A percentile compares a stretch with the other conserved stretches of the same genome.
Conservation (phyloP, 37 sponge, comb jelly and placozoan genomes). For the Cliona cf. orientalis region DNA sequence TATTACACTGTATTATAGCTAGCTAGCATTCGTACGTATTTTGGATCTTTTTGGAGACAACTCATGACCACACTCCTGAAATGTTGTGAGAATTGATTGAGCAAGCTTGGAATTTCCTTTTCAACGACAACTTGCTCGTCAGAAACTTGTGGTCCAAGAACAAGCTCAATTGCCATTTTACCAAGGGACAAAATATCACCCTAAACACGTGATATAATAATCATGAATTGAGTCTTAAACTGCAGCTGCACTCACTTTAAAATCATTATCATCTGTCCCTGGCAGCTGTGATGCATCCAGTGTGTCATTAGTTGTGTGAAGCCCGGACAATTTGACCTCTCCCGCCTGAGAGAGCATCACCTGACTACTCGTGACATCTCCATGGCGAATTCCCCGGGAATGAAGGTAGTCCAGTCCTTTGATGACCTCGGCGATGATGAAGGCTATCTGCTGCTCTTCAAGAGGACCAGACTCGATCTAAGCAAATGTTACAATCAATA, state of each 20-base stretch:
- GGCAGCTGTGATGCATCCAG: too few species aligned
- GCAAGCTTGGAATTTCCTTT: constrained; percentile 91
- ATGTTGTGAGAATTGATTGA: constrained; percentile 82
- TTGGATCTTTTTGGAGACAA: constrained; percentile 96
- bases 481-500: too few species aligned
- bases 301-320: constrained; percentile 97
- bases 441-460: too few species aligned
- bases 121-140: constrained; percentile 97
- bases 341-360: constrained; percentile 86
- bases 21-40: constrained; percentile 72
- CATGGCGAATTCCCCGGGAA: too few species aligned
- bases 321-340: constrained; percentile 95
- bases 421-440: too few species aligned
- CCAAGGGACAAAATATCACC: constrained; percentile 99
- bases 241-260: constrained; percentile 83
- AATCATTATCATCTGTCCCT: constrained; percentile 92
- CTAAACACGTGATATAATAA: constrained; percentile 46
- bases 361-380: constrained; percentile 94
- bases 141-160: constrained; percentile 92
- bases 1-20: not conserved
- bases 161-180: constrained; percentile 97
- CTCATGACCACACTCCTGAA: constrained; percentile 95
- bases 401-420: too few species aligned
- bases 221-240: constrained; percentile 93
- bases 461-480: too few species aligned